phyloP scores from a whole-genome alignment of 2,888 invertebrate species.

The Conus canariensis region DNA sequence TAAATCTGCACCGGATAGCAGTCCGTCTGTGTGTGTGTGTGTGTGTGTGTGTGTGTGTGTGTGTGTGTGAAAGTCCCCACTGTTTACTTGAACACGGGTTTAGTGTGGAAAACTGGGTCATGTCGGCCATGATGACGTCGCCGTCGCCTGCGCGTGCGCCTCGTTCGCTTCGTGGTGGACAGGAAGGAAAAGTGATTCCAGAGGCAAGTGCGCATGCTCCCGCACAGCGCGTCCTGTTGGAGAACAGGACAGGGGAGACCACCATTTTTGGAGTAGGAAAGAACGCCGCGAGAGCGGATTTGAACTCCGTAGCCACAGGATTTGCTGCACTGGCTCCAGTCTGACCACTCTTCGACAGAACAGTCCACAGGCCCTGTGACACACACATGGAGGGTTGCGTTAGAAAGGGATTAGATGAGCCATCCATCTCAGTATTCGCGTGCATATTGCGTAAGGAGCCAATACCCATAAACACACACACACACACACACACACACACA shows the following conservation, averaged over 20 bases:
- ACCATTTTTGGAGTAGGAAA: constrained; percentile 88
- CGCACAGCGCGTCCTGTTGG: constrained; percentile 64
- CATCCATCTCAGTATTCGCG: too few species aligned
- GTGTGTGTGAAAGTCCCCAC: too few species aligned
- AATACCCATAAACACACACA: too few species aligned
- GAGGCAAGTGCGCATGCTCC: constrained; percentile 66
- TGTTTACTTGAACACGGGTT: too few species aligned
- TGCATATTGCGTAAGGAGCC: too few species aligned
- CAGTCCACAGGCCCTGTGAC: constrained; percentile 79
- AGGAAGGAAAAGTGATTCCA: constrained; percentile 64
- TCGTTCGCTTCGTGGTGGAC: constrained; percentile 23
- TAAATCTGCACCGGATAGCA: too few species aligned
- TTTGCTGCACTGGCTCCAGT: constrained; percentile 85
- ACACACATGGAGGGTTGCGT: not conserved
- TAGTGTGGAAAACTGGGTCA: too few species aligned
- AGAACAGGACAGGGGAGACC: constrained; percentile 85
- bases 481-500: too few species aligned
- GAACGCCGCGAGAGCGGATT: constrained; percentile 84
- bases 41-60: too few species aligned
- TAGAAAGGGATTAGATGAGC: not conserved
- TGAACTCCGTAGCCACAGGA: constrained; percentile 94
- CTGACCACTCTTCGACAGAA: constrained; percentile 70
- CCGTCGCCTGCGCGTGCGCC: constrained; percentile 19
- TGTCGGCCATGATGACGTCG: not conserved
- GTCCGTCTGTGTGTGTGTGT: too few species aligned